Percentiles rank a stretch among this genome's conserved stretches.
Conservation (phyloP, 2,888 invertebrate species). For the Petrophora chlorosata region DNA sequence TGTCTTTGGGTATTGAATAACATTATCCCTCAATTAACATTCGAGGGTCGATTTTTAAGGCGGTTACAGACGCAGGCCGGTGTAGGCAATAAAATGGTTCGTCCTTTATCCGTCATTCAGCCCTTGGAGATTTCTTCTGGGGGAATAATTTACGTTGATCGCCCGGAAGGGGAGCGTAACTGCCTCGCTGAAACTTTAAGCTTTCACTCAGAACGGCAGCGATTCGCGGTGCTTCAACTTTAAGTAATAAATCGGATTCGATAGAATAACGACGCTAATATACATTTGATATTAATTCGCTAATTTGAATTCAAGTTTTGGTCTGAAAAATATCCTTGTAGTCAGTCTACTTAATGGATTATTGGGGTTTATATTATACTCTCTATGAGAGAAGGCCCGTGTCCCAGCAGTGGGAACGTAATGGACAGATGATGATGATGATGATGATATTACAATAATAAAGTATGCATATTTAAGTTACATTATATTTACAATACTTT, state of each 20-base stretch:
- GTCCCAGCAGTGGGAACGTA: too few relatives aligned
- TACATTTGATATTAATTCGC: slow-evolving; percentile 47
- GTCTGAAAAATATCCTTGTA: too few relatives aligned
- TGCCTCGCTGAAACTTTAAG: slow-evolving; percentile 83
- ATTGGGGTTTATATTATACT: too few relatives aligned
- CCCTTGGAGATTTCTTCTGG: slow-evolving; percentile 81
- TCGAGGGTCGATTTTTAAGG: slow-evolving; percentile 75
- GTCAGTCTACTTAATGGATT: too few relatives aligned
- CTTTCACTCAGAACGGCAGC: slow-evolving; percentile 77
- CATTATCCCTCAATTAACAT: slow-evolving; percentile 80
- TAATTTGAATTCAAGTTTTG: slow-evolving; percentile 25
- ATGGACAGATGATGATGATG: too few relatives aligned
- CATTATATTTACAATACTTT: too few relatives aligned
- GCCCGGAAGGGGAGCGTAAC: slow-evolving; percentile 79
- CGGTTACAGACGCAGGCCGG: slow-evolving; percentile 68
- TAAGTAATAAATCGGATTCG: slow-evolving; percentile 75
- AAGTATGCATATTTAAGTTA: too few relatives aligned
- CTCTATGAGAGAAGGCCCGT: too few relatives aligned
- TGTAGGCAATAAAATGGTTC: slow-evolving; percentile 78
- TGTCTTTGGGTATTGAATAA: slow-evolving; percentile 69
- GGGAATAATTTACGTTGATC: slow-evolving; percentile 83
- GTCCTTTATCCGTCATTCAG: slow-evolving; percentile 82
- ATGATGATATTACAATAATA: too few relatives aligned
- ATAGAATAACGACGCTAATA: slow-evolving; percentile 59
- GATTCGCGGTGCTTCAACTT: slow-evolving; percentile 78